A percentile compares a stretch with the other conserved stretches of the same genome.
phyloP scores from a whole-genome alignment of 1,140 invertebrate genomes.

The Trichonephila clavata region DNA sequence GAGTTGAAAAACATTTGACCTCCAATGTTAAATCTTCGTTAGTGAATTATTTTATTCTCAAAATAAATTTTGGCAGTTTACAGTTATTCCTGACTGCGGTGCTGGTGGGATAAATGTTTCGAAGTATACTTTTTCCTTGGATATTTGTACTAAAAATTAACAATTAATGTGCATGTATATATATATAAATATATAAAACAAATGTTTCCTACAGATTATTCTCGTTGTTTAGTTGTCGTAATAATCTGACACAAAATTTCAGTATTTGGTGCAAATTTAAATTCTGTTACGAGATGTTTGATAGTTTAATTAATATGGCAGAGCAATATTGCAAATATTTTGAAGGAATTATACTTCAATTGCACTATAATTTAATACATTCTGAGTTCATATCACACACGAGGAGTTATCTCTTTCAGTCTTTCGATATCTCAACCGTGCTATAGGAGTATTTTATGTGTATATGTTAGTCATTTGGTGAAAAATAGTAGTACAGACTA shows the following conservation, averaged over 20 bases:
- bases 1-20: neutral
- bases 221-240: no score
- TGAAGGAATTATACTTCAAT: neutral
- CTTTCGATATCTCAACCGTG: neutral
- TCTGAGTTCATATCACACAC: neutral
- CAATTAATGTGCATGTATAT: neutral
- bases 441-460: neutral
- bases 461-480: neutral
- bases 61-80: neutral
- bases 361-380: neutral
- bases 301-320: no score
- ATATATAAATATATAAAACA: neutral
- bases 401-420: neutral
- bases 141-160: neutral
- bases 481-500: neutral
- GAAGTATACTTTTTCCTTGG: neutral
- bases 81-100: neutral
- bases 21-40: neutral
- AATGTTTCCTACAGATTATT: neutral
- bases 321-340: no score
- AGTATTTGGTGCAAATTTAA: no score
- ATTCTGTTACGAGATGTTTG: no score
- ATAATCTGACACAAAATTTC: no score
- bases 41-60: neutral
- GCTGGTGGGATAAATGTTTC: neutral